Evolutionary conservation across 2,113 vertebrate species (phyloP).

Genomic region (Vicugna pacos): DNA sequence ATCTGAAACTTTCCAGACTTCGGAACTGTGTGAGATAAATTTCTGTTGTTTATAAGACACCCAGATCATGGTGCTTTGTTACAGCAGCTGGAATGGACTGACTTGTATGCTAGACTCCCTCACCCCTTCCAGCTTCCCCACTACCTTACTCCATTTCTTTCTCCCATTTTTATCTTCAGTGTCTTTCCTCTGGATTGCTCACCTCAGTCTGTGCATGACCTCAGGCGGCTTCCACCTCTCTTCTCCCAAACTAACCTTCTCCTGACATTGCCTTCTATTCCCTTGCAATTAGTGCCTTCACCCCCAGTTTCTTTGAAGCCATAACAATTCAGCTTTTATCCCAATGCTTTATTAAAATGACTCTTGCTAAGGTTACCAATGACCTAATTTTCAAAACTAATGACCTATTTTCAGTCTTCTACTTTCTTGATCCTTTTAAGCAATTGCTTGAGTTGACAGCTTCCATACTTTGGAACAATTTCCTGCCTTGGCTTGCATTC

Average conservation of each 20-base stretch:
- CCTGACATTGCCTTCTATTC: not conserved
- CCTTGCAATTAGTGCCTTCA: slow-evolving; percentile 1
- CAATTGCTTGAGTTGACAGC: not conserved
- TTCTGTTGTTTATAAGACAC: not conserved
- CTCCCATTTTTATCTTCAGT: not conserved
- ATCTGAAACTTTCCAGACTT: not conserved
- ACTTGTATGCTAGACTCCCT: not conserved
- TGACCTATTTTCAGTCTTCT: slow-evolving; percentile 66
- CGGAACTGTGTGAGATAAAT: not conserved
- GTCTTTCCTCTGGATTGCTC: not conserved
- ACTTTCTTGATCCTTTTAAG: slow-evolving; percentile 55
- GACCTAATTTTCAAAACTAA: slow-evolving; percentile 71
- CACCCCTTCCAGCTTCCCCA: not conserved
- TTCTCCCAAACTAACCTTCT: not conserved
- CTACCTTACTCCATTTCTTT: not conserved
- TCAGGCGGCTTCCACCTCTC: not conserved
- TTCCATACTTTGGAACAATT: not conserved
- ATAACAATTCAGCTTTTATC: slow-evolving; percentile 53
- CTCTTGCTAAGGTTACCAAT: slow-evolving; percentile 67
- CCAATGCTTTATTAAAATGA: slow-evolving; percentile 60
- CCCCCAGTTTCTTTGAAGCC: slow-evolving; percentile 36
- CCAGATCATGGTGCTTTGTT: not conserved
- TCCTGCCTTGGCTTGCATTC: not conserved
- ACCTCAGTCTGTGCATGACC: not conserved
- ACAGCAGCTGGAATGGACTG: not conserved